Base-by-base conservation (phyloP, 1,140 invertebrate species). In the Leptonema lineaticorne region DNA sequence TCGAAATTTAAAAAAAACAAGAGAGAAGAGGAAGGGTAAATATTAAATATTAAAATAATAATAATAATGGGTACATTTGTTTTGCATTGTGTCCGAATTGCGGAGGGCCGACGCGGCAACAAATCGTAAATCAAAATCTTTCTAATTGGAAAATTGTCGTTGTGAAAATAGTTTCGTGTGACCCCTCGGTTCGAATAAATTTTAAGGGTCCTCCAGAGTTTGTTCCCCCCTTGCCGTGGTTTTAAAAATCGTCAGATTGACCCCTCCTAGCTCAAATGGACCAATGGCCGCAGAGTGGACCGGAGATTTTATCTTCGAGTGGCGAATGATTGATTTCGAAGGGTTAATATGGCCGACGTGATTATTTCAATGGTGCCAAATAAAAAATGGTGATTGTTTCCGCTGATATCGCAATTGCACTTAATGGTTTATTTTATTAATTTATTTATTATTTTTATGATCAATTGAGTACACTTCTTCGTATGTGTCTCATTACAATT, bases 231-330 rank as follows among this genome's bases (percentile, higher is more conserved):
- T 70, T n/a, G n/a, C n/a, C n/a, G n/a, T n/a, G n/a, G n/a, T n/a
- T n/a, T n/a, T n/a, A n/a, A n/a, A n/a, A 70, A 70, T 70, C 67
- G 69, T 63, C 63, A 59, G 69, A 70, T 70, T 70, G 69, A 70
- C 69, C 69, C 69, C 46, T 58, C 29, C 18, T 28, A 26, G 14
- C 50, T 24, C 16, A 30, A 63, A 65, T 67, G 63, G 41, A 57
- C 69, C 69, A 70, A 70, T 70, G 50, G 65, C 69, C 69, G 58
- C 69, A 70, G 63, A 70, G 69, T 67, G 69, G 69, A 70, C 69
- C 22, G 57, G 26, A 70, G 69, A 70, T 70, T 67, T 67, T 70
- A 70, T 70, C 69, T 26, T 16, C 24, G 24, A 64, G 41, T 64
- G 62, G 50, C 2, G 11, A 26, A 8, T 24, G 20, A 26, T 41